Percentiles rank a stretch among this genome's conserved stretches.
Conservation (phyloP, 2,888 invertebrate species). For the Chironomus tentans region DNA sequence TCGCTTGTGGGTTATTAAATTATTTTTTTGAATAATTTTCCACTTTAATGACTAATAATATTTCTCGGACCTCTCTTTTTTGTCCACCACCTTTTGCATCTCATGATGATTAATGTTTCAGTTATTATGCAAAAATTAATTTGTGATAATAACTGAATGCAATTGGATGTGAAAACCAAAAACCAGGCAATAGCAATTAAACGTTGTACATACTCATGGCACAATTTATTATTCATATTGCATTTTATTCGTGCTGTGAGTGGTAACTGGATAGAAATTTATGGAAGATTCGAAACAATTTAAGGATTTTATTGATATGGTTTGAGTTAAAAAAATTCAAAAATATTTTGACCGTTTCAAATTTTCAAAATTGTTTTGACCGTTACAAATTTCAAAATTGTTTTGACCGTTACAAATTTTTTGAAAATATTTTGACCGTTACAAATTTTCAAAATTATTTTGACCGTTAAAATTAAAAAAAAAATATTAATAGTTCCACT, state of each 20-base stretch:
- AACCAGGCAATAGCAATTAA: neutral
- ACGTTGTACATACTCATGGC: neutral
- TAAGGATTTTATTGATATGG: no score
- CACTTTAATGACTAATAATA: neutral
- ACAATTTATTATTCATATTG: neutral
- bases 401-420: no score
- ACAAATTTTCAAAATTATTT: no score
- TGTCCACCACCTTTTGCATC: neutral
- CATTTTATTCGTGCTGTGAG: neutral
- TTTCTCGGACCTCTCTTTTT: neutral
- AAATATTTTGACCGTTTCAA: no score
- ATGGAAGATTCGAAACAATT: no score
- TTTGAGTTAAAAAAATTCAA: no score
- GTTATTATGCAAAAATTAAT: constrained; percentile 24
- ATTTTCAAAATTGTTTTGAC: no score
- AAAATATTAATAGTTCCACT: no score
- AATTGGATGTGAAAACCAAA: neutral
- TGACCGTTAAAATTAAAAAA: no score
- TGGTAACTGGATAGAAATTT: no score
- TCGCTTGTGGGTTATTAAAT: constrained; percentile 17
- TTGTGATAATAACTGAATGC: constrained; percentile 21
- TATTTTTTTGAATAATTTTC: constrained; percentile 2
- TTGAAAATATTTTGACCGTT: no score
- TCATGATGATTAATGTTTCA: constrained; percentile 16
- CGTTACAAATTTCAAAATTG: no score